Base-by-base conservation (phyloP, 2,797 vertebrate species). In the Gadopsis bispinosus region DNA sequence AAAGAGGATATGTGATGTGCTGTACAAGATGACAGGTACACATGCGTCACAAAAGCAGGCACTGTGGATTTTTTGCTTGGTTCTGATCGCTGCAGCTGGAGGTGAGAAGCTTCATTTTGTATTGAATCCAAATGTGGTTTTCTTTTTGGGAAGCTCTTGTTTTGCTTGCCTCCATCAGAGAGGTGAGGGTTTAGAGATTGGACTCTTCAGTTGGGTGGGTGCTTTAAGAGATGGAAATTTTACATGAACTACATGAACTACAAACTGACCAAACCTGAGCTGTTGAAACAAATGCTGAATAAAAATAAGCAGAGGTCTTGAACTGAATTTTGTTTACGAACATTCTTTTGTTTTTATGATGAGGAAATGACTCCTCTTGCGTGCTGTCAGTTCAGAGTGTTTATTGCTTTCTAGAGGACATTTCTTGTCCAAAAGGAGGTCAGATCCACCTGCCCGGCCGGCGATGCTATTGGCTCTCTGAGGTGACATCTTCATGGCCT, bases 401-500 rank as follows among this genome's bases (percentile, higher is more conserved):
- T 55, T 67, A 10, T 54, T 73, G 9, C 66, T 62, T 63, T 71
- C 22, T 88, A 95, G 95, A 84, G 75, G 84, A 89, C 39, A 16
- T 19, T 37, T 55, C 64, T 31, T 96, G 96, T 75, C 95, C 95
- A 3, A 83, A 83, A 54, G 94, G 94, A 17, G 86, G 88, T 22
- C 90, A 11, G 79, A 79, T 96, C 77, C 88, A 94, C 65, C 73
- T 83, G 76, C 71, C 54, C 69, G 89, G 85, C 68, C 67, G 86
- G 66, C 87, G 69, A 63, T 96, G 96, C 79, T 96, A 92, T 80
- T 96, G 95, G 96, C 91, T 96, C 16, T 90, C 92, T 60, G 80
- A 77, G 11, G 43, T 8, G 14, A 62, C 78, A 4, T 87, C 88
- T 5, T 79, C 92, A 0, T 94, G 93, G 94, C 68, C 73, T n/a